Conservation (phyloP, 2,888 invertebrate species). For the Drosophila cognata region DNA sequence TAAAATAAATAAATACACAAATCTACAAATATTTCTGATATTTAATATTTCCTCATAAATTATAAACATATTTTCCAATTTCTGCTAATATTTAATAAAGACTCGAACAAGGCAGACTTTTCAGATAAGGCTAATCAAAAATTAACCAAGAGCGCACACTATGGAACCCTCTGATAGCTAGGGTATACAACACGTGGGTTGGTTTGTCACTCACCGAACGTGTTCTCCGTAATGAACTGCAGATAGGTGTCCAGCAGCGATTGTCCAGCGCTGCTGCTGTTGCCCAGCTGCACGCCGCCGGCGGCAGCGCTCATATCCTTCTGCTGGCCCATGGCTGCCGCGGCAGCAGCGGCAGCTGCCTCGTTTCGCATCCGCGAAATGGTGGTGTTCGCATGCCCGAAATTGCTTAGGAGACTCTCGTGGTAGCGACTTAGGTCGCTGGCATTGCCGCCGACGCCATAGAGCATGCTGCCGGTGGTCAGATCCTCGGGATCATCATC, state of each 20-base stretch:
- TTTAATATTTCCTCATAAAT: background rate
- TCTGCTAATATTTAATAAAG: no score
- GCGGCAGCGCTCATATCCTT: slow-evolving; percentile 86
- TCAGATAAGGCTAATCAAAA: background rate
- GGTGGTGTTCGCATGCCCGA: slow-evolving; percentile 88
- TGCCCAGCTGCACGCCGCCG: slow-evolving; percentile 89
- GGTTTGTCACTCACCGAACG: slow-evolving; percentile 86
- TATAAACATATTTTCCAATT: no score
- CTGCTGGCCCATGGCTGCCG: slow-evolving; percentile 79
- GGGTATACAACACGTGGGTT: no score
- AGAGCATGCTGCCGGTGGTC: slow-evolving; percentile 86
- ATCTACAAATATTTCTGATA: background rate
- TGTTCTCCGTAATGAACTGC: slow-evolving; percentile 94
- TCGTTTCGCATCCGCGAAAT: slow-evolving; percentile 88
- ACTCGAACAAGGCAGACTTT: background rate
- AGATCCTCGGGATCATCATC: slow-evolving; percentile 91
- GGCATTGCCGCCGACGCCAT: slow-evolving; percentile 67
- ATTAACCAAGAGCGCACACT: background rate
- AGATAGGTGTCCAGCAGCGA: slow-evolving; percentile 94
- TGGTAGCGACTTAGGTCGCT: slow-evolving; percentile 83
- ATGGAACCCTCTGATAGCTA: rapidly evolving
- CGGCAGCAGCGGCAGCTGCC: slow-evolving; percentile 84
- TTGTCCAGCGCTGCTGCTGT: slow-evolving; percentile 88
- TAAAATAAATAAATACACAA: no score
- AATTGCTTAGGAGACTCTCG: slow-evolving; percentile 83